A percentile compares a stretch with the other conserved stretches of the same genome.
phyloP scores from a whole-genome alignment of 2,113 vertebrate species.

The Silurus meridionalis region DNA sequence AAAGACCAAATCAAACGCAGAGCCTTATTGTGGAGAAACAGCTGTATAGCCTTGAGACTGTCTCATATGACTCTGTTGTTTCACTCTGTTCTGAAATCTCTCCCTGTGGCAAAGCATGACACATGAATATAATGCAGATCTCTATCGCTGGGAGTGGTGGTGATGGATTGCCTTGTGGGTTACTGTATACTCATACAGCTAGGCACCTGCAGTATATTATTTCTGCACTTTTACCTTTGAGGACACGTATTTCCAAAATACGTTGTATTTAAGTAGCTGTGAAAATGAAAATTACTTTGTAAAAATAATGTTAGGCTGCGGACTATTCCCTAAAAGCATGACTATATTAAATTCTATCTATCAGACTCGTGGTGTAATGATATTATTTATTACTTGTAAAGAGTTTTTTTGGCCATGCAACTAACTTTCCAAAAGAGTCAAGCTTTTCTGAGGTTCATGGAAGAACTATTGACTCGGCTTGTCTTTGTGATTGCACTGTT shows the following conservation, averaged over 20 bases:
- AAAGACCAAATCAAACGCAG: conserved; percentile 18
- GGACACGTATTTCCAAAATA: background rate
- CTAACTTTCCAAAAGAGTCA: background rate
- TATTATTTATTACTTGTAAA: background rate
- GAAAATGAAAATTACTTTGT: background rate
- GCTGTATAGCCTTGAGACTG: conserved; percentile 17
- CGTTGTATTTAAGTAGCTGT: background rate
- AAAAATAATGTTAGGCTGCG: background rate
- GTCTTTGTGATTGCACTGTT: conserved; percentile 43
- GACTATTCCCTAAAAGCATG: background rate
- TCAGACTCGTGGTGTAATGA: background rate
- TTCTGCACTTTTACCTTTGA: background rate
- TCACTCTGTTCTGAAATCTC: background rate
- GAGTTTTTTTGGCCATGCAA: background rate
- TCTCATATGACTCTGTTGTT: conserved; percentile 36
- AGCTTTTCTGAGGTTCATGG: conserved; percentile 27
- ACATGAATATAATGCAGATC: conserved; percentile 34
- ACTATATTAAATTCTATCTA: background rate
- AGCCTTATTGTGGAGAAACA: conserved; percentile 22
- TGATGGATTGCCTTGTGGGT: conserved; percentile 37
- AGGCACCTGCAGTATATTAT: conserved; percentile 32
- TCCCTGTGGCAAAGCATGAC: conserved; percentile 32
- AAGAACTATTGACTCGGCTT: conserved; percentile 47
- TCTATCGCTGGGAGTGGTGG: conserved; percentile 24
- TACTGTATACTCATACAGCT: conserved; percentile 24